Base-by-base conservation (phyloP, 2,888 invertebrate species). In the Cheilosia vulpina region DNA sequence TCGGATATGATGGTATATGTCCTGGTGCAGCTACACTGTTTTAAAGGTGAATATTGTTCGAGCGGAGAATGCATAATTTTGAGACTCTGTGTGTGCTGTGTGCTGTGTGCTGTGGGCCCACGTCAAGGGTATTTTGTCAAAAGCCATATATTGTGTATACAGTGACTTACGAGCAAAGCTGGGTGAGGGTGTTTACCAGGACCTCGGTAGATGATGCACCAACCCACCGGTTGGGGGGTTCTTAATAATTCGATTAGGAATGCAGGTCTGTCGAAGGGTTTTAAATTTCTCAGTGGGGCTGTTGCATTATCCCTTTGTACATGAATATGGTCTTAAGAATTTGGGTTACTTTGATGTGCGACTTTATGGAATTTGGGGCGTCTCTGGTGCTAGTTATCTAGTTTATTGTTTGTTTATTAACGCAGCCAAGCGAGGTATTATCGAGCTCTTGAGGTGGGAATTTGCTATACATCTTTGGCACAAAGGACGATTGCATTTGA, bases 121-220 rank as follows among this genome's bases (percentile, higher is more conserved):
- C 38, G n/a, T 69, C 57, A 31, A 31, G 58, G 71, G 47, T 58
- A 71, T 31, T 71, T 71, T 57, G 71, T 58, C 57, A 71, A 38
- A 41, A 31, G 31, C 2, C 31, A 7, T 31, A 31, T 31, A 27
- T 27, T 5, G 2, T 27, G 6, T 27, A 31, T 9, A 31, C 5
- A 31, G 31, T 31, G 31, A 9, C 31, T 31, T 31, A 4, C 31
- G 27, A 27, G 0, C 31, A 9, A 31, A 19, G 45, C 27, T 24
- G 24, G 38, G 4, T n/a, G 24, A 53, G 34, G 15, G 27, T 69
- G 45, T 57, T 45, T 45, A 15, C 21, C 31, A 53, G 31, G 27
- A 38, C 38, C 38, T 38, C 13, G 11, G 11, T 38, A 13, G 15
- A 24, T 1, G 5, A 21, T 71, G 24, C 52, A n/a, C 24, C n/a